Percentiles rank a stretch among this genome's conserved stretches.
phyloP scores from a whole-genome alignment of 2,113 vertebrate species.

The Alces alces region DNA sequence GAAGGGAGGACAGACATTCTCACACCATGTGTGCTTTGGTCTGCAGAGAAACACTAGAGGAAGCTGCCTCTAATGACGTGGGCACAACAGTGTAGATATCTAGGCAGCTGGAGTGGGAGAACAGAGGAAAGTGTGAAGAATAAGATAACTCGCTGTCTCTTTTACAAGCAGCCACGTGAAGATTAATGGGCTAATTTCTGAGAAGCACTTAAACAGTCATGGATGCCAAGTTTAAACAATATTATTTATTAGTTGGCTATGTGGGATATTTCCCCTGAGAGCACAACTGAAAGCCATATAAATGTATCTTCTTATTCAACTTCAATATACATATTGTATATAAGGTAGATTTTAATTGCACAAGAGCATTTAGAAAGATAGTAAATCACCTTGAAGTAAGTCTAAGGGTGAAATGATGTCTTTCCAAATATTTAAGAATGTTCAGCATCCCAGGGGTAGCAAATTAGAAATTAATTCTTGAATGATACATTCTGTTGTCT shows the following conservation, averaged over 20 bases:
- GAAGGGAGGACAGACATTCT: not conserved
- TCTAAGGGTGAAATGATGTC: not conserved
- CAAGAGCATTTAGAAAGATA: not conserved
- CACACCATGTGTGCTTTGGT: fast-evolving
- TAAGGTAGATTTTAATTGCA: slow-evolving; percentile 36
- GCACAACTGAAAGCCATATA: not conserved
- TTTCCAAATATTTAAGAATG: slow-evolving; percentile 1
- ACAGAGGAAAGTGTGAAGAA: not conserved
- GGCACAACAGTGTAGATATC: not conserved
- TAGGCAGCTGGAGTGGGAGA: not conserved
- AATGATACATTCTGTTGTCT: slow-evolving; percentile 71
- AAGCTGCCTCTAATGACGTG: not conserved
- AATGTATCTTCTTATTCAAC: slow-evolving; percentile 50
- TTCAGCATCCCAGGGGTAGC: not conserved
- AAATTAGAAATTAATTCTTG: slow-evolving; percentile 62
- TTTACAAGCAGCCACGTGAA: slow-evolving; percentile 34
- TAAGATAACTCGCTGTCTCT: slow-evolving; percentile 39
- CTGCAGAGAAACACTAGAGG: not conserved
- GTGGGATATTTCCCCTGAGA: slow-evolving; percentile 57
- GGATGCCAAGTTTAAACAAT: slow-evolving; percentile 61
- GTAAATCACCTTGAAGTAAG: slow-evolving; percentile 1
- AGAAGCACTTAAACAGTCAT: slow-evolving; percentile 63
- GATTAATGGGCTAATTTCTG: slow-evolving; percentile 72
- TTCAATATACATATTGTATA: slow-evolving; percentile 7
- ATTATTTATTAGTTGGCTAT: slow-evolving; percentile 68